These are phyloP conservation scores for Peromyscus eremicus DNA, from an alignment of 2,797 vertebrate genomes.

Conservation along the genomic window DNA sequence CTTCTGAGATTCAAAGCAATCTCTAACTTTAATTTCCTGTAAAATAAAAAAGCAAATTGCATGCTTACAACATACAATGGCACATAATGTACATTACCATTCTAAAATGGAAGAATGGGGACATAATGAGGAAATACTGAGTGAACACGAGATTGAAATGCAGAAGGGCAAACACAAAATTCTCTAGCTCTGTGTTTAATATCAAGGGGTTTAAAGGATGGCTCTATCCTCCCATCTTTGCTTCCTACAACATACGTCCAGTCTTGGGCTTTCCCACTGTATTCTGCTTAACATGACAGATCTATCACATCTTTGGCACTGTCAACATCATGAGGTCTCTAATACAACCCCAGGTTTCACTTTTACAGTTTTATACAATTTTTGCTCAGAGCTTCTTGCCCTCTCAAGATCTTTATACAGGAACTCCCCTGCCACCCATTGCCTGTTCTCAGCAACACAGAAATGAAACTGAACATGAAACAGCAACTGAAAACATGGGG, in stretches of 20 bases:
- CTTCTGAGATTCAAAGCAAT: neutral
- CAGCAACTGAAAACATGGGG: neutral
- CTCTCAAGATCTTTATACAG: neutral
- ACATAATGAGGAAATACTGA: neutral
- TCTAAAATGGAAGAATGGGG: neutral
- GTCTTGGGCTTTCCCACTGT: neutral
- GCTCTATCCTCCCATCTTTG: neutral
- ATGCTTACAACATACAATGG: neutral
- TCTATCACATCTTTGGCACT: neutral
- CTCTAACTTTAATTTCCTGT: neutral
- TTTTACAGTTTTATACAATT: neutral
- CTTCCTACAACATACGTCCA: neutral
- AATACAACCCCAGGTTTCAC: neutral
- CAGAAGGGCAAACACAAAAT: neutral
- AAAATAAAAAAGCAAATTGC: neutral
- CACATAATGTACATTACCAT: neutral
- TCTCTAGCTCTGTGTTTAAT: neutral
- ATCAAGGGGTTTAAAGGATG: neutral
- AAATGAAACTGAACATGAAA: too few relatives aligned
- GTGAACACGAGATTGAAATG: neutral
- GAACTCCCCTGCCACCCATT: neutral
- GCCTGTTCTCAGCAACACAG: neutral
- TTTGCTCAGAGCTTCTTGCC: neutral
- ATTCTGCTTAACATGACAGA: neutral
- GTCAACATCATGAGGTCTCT: neutral